Base-by-base conservation (phyloP, 92 coral and sea anemone species). In the Porites lobata region DNA sequence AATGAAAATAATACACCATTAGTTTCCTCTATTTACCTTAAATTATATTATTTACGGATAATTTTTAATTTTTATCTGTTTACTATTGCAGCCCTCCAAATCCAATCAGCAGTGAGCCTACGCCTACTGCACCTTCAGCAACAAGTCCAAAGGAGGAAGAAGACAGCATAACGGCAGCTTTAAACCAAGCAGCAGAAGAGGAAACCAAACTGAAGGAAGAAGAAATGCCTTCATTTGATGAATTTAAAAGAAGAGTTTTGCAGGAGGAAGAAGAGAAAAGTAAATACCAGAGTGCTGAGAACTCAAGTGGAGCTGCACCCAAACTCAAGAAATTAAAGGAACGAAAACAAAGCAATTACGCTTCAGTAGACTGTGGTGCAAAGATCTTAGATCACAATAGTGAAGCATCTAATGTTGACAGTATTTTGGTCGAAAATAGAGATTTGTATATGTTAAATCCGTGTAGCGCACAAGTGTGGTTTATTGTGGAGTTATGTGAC, bases 181-280 rank as follows among this genome's bases (percentile, higher is more conserved):
- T 95, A 38, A 95, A 93, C 29, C 96, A 95, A 77, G 98, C 94
- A 81, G 98, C 93, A 38, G 98, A 93, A 59, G 96, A 95, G 50
- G 98, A 95, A 56, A 86, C 66, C 32, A 91, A 87, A 18, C 86
- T 94, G 17, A 81, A 92, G 24, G 89, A 91, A 76, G 96, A 85
- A 80, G 99, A 97, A 18, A 95, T 97, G 99, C 99, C 99, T 47
- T 97, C 99, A 32, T 97, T 97, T 89, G 98, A 97, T 8, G 99
- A 97, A 82, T 97, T 94, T 82, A 95, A 94, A 71, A 83, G 94
- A 50, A 93, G 94, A 73, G 83, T 94, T 65, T 94, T 97, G 9
- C 93, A 92, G 22, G 94, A 94, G 69, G 99, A 95, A 71, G 98
- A 94, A 58, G 95, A 97, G 87, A 92, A 97, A 82, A 89, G 90